Base-by-base conservation (phyloP, 92 coral and sea anemone species). In the Plumapathes pennacea region DNA sequence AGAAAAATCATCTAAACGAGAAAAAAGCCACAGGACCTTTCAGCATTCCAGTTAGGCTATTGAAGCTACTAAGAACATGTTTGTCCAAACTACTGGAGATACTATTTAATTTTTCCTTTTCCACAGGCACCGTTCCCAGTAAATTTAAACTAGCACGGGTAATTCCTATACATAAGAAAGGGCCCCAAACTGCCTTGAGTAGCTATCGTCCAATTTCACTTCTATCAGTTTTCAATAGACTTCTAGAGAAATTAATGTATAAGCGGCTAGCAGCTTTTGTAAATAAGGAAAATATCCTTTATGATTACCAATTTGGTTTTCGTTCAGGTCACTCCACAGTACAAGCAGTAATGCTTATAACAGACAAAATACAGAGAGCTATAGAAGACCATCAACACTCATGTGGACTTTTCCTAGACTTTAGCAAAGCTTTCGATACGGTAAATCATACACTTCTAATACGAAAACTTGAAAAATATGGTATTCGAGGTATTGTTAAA, bases 91-190 rank as follows among this genome's bases (percentile, higher is more conserved):
- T 63, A 4, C 14, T 76, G 10, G 32, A 39, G 21, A 5, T 48
- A 10, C 25, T 67, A 0, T 77, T 24, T 59, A 69, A 69, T 46
- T 32, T 18, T 36, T 78, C 78, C 29, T 78, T 78, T 54, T 33
- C 48, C 4, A 60, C 17, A 51, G 67, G 85, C 4, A 8, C 30
- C 37, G 73, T 78, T 21, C 78, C 85, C 3, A 52, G 54, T 27
- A 37, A 50, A 48, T 46, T 69, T 22, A 69, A 69, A 38, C 27
- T 37, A 26, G 64, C 54, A 5, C 40, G 29, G 29, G 64, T 63
- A 6, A 51, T 50, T 28, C 63, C 73, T 28, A 23, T 63, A 4
- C 59, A 29, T 27, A 72, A 72, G 42, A 51, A 52, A 42, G 64
- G 46, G 25, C 42, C 63, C 4, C 15, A 26, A n/a, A 64, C 64